Conservation (phyloP, 1,140 invertebrate genomes). For the Hesperophylax magnus region DNA sequence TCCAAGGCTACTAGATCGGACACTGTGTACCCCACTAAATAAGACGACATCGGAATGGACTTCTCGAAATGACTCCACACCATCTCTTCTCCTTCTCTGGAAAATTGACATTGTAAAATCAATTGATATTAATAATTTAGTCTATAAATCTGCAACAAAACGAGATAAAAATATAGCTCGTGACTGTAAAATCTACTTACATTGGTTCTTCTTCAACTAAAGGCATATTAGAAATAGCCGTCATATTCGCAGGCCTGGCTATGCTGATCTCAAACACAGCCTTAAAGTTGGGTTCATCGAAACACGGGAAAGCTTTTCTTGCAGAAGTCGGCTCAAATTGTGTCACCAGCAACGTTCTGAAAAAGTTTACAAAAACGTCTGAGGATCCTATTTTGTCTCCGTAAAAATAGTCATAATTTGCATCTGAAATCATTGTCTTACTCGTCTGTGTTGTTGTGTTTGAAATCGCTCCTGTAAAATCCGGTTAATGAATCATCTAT, state of each 20-base stretch:
- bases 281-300: conserved; percentile 85
- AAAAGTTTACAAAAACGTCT: conserved; percentile 1
- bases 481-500: conserved; percentile 78
- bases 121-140: neutral
- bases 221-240: conserved; percentile 76
- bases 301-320: conserved; percentile 80
- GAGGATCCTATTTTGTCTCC: neutral
- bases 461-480: conserved; percentile 82
- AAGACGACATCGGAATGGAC: conserved; percentile 87
- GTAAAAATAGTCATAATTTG: neutral
- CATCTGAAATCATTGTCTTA: conserved; percentile 45
- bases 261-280: conserved; percentile 80
- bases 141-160: neutral
- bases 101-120: conserved; percentile 1
- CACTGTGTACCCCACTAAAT: conserved; percentile 83
- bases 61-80: conserved; percentile 78
- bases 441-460: conserved; percentile 64
- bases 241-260: conserved; percentile 69
- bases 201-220: conserved; percentile 64
- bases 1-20: conserved; percentile 78
- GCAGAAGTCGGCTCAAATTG: conserved; percentile 82
- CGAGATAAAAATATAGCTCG: neutral
- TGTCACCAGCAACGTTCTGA: conserved; percentile 74
- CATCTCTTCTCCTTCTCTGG: conserved; percentile 65
- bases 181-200: conserved; percentile 59